Evolutionary conservation across 2,113 vertebrate species (phyloP), one percentile per base, ranked within the genome.

Genomic region (Erpornis zantholeuca): DNA sequence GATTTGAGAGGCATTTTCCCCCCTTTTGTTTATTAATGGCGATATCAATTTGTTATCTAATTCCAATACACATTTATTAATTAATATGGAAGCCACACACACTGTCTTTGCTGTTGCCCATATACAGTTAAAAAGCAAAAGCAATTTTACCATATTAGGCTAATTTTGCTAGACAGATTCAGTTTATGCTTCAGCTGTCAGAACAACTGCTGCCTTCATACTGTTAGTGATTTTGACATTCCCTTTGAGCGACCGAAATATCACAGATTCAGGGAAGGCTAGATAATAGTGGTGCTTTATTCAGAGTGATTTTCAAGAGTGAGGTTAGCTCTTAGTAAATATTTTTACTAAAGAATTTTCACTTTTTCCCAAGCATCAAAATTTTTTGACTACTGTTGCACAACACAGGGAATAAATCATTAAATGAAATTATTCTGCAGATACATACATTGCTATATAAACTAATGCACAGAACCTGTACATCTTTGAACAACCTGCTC

Each of bases 91-190:
- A 94, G 49, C 35, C 10, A 45, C 22, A 64, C 40, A 70, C 20
- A 38, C 7, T 40, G 29, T 80, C 69, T 91, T 91, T 79, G 33
- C 52, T 85, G 72, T 85, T 92, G 60, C 38, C 79, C 63, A 56
- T 80, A 94, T 29, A 79, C 44, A 92, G 92, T 96, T 97, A 97
- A 97, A 97, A 94, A 97, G 85, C 96, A 96, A 94, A 92, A 97
- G 36, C 73, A 95, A 94, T 97, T 97, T 96, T 77, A 92, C 96
- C 95, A 93, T 96, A 97, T 96, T 98, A 96, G 94, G 88, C 94
- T 98, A 97, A 98, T 98, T 97, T 97, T 59, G 16, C 88, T 70
- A 73, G 97, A 98, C 97, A 97, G 95, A 97, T 98, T 98, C 94
- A 97, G 97, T 98, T 98, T 97, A 97, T 97, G 96, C 93, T 97